phyloP scores from a whole-genome alignment of 2,888 invertebrate genomes.

The Amblyteles armatorius region DNA sequence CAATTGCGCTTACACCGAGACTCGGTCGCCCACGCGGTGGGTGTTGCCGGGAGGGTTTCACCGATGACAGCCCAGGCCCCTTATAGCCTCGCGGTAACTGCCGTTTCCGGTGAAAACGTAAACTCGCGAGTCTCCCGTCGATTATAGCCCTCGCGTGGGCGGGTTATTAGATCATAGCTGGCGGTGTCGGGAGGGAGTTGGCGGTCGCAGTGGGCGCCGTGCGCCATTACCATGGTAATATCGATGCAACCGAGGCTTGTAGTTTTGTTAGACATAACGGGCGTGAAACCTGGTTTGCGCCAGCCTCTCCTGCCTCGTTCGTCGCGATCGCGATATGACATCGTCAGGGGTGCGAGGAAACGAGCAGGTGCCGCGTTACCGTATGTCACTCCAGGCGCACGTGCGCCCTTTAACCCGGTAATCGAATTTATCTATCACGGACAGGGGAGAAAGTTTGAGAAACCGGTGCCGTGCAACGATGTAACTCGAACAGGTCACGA shows the following conservation, averaged over 20 bases:
- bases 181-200: not conserved
- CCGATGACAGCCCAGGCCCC: not conserved
- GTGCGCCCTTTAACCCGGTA: slow-evolving; percentile 17
- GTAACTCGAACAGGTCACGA: slow-evolving; percentile 26
- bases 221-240: slow-evolving; percentile 44
- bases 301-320: not conserved
- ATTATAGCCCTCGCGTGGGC: slow-evolving; percentile 30
- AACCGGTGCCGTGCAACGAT: not conserved
- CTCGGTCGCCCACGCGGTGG: not conserved
- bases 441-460: not conserved
- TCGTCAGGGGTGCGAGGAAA: slow-evolving; percentile 19
- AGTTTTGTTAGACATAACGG: slow-evolving; percentile 9
- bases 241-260: slow-evolving; percentile 31
- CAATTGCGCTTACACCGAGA: not conserved
- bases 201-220: slow-evolving; percentile 9
- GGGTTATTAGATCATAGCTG: slow-evolving; percentile 37
- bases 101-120: slow-evolving; percentile 19
- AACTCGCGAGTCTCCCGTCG: slow-evolving; percentile 12
- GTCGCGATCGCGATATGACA: slow-evolving; percentile 22
- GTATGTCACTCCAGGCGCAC: not conserved
- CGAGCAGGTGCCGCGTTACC: not conserved
- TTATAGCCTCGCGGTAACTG: not conserved
- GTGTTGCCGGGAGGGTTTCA: not conserved
- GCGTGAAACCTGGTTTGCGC: not conserved
- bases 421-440: slow-evolving; percentile 33